phyloP scores from a whole-genome alignment of 2,797 vertebrate genomes.

The Periparus ater region DNA sequence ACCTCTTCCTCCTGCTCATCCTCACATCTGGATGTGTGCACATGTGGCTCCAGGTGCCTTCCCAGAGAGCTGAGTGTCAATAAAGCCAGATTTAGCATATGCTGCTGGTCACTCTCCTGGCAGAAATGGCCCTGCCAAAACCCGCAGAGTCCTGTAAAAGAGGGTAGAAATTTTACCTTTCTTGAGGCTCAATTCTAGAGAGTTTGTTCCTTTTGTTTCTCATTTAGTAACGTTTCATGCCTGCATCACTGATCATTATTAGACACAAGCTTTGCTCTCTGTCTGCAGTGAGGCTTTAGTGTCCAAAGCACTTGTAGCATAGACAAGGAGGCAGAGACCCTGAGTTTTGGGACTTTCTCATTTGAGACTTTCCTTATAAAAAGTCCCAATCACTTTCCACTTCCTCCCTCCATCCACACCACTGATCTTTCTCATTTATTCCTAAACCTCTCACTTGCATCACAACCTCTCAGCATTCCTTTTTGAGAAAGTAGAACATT shows the following conservation, averaged over 20 bases:
- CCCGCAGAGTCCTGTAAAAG: background rate
- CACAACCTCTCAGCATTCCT: background rate
- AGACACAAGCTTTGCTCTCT: background rate
- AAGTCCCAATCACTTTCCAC: background rate
- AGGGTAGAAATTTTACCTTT: background rate
- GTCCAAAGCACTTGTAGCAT: background rate
- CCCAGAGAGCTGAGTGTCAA: background rate
- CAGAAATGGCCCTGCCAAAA: background rate
- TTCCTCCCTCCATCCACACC: rapidly evolving
- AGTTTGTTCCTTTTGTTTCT: background rate
- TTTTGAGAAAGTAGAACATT: background rate
- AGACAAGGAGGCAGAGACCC: background rate
- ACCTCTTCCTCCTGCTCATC: background rate
- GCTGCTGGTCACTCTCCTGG: background rate
- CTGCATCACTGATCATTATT: background rate
- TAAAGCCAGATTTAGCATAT: background rate
- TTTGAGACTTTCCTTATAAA: background rate
- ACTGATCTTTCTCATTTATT: background rate
- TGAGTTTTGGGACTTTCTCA: background rate
- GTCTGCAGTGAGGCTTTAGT: background rate
- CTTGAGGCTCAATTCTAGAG: background rate
- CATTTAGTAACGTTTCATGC: rapidly evolving
- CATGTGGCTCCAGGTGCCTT: background rate
- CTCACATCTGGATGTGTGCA: background rate
- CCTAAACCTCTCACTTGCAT: background rate